Evolutionary conservation across 2,797 vertebrate species (phyloP), one percentile per base, ranked within the genome.

Genomic region (Emys orbicularis): DNA sequence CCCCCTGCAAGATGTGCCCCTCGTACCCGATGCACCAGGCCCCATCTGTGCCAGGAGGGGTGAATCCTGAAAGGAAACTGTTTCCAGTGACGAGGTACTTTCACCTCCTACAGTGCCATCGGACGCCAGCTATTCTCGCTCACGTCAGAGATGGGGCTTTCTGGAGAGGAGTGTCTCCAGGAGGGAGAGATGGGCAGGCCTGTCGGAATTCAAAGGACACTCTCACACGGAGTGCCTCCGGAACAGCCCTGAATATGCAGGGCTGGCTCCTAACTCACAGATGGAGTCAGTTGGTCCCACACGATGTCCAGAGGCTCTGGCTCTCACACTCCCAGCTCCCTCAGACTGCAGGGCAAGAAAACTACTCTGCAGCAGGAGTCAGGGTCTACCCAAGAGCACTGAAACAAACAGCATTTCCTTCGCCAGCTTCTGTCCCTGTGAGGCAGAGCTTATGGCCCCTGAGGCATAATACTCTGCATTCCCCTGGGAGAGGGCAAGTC

Each of bases 241-340:
- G 82, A 44, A 91, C 54, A 16, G 16, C n/a, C 18, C 65, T 68
- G 18, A 21, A 81, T 74, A 50, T 0, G 23, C 79, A 87, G 23
- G 29, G 49, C 76, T 95, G 93, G 93, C 92, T 91, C 87, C 95
- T 93, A 91, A 79, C 92, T 84, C 61, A 1, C 53, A 92, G 91
- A 23, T 10, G 41, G 41, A 76, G 12, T 85, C 92, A 96, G 97
- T 94, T 95, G 96, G 94, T 93, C 97, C 96, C 94, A 93, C 96
- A 95, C 94, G 93, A 95, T 13, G 0, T 5, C 9, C 89, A 1
- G 92, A 29, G 84, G 61, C 81, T 92, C 94, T 88, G 52, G 87
- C 52, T 94, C 96, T 90, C 94, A 92, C 94, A 77, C 90, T 10
- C 7, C 10, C 92, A 86, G 84, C 81, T 59, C 44, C 74, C 13